Base-by-base conservation (phyloP, 2,888 invertebrate species). In the Agonopterix arenella region DNA sequence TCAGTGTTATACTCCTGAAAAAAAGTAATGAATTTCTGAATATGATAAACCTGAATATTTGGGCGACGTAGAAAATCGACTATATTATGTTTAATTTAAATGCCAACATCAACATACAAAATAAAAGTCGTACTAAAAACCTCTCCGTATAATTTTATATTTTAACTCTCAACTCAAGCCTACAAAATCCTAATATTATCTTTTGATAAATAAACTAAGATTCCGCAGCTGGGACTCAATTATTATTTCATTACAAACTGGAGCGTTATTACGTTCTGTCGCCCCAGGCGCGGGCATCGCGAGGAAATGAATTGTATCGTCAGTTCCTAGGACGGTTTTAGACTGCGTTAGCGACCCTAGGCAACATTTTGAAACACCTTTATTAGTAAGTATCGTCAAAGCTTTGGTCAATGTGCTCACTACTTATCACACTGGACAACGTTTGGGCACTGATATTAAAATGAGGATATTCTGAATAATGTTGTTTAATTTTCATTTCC, bases 111-210 rank as follows among this genome's bases (percentile, higher is more conserved):
- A 28, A 28, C 1, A 5, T 28, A 40, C 40, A 40, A 11, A 40
- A 10, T 10, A n/a, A 40, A 40, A 40, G 40, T 40, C 40, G 40
- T 10, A 28, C 10, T n/a, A 10, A 4, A 40, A 40, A 9, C 40
- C n/a, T 40, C 40, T 40, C n/a, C 11, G 42, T 46, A 49, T 18
- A 42, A 42, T 13, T n/a, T 11, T 48, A 48, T 36, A 42, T 13
- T n/a, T 11, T 48, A 48, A 48, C 45, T 51, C 45, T 37, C 41
- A 38, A 45, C 5, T 11, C 8, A 40, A 43, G 11, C 42, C 46
- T 49, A 48, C 65, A 54, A 57, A 66, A 66, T 62, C 66, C 65
- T 61, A 70, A 75, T 75, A 73, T 76, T 75, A 70, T 73, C 69
- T 73, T 50, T 52, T 52, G 52, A 52, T 52, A 50, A 52, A 52